phyloP scores from a whole-genome alignment of 1,140 invertebrate genomes.

The Portunus trituberculatus region DNA sequence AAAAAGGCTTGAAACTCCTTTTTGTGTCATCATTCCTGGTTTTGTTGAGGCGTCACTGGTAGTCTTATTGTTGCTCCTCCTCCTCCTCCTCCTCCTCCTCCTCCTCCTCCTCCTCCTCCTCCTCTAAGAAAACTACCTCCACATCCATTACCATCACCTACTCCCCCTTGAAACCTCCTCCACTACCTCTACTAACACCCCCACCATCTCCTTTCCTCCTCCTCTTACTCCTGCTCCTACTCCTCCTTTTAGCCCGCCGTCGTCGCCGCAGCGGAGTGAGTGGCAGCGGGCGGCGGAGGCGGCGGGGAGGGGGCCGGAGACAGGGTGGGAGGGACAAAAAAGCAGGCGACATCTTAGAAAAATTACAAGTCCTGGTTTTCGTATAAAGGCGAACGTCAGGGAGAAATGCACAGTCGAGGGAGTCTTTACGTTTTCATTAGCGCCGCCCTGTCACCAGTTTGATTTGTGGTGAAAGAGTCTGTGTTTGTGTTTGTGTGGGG shows the following conservation, averaged over 20 bases:
- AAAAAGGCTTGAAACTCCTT: too few relatives aligned
- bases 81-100: too few relatives aligned
- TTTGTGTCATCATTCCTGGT: too few relatives aligned
- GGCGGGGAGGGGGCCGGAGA: background rate
- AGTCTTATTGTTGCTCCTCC: too few relatives aligned
- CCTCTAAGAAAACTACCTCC: too few relatives aligned
- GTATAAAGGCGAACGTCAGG: conserved; percentile 52
- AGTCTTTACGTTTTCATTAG: conserved; percentile 4
- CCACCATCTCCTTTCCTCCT: background rate
- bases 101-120: too few relatives aligned
- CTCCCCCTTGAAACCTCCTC: background rate
- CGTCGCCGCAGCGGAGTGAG: background rate
- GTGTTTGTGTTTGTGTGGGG: conserved; percentile 5
- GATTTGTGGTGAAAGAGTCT: conserved; percentile 55
- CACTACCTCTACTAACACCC: background rate
- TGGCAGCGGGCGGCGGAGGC: background rate
- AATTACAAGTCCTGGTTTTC: conserved; percentile 17
- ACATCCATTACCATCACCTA: background rate
- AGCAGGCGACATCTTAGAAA: background rate
- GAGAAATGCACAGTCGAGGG: conserved; percentile 64
- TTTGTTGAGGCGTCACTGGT: too few relatives aligned
- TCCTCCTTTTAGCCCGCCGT: background rate
- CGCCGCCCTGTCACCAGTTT: conserved; percentile 35
- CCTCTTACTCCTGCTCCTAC: background rate
- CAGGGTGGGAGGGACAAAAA: background rate